Evolutionary conservation across 2,113 vertebrate species (phyloP).

Genomic region (Morone chrysops): DNA sequence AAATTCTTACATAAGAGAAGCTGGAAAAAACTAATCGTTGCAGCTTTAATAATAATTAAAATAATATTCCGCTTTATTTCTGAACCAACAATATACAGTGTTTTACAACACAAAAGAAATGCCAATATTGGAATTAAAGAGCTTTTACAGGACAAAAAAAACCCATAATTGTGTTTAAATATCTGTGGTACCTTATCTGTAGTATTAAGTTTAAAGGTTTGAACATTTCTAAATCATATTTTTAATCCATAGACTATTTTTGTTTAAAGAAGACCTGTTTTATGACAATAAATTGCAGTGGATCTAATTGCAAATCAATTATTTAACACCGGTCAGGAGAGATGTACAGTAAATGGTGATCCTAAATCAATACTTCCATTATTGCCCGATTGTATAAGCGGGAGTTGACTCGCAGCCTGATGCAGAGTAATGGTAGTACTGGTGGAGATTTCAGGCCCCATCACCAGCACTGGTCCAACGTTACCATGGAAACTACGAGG

Average conservation of each 20-base stretch:
- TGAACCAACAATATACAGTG: too few species aligned
- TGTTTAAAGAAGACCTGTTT: too few species aligned
- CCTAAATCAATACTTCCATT: slow-evolving; percentile 9
- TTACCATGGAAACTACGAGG: slow-evolving; percentile 79
- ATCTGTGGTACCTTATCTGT: background rate
- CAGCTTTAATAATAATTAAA: too few species aligned
- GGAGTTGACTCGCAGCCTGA: background rate
- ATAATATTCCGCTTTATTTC: too few species aligned
- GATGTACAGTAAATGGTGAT: background rate
- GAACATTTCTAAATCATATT: background rate
- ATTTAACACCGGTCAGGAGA: background rate
- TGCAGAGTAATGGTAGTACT: slow-evolving; percentile 25
- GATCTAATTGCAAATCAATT: background rate
- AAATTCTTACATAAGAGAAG: too few species aligned
- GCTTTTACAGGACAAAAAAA: too few species aligned
- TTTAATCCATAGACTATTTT: background rate
- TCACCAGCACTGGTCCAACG: slow-evolving; percentile 66
- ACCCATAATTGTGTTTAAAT: background rate
- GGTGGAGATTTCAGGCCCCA: slow-evolving; percentile 59
- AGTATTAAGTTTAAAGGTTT: background rate
- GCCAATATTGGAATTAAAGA: too few species aligned
- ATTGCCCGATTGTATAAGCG: background rate
- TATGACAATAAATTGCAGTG: background rate
- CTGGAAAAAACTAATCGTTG: too few species aligned
- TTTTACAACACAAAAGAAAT: background rate